Base-by-base conservation (phyloP, 2,797 vertebrate species). In the Cryptoprocta ferox region DNA sequence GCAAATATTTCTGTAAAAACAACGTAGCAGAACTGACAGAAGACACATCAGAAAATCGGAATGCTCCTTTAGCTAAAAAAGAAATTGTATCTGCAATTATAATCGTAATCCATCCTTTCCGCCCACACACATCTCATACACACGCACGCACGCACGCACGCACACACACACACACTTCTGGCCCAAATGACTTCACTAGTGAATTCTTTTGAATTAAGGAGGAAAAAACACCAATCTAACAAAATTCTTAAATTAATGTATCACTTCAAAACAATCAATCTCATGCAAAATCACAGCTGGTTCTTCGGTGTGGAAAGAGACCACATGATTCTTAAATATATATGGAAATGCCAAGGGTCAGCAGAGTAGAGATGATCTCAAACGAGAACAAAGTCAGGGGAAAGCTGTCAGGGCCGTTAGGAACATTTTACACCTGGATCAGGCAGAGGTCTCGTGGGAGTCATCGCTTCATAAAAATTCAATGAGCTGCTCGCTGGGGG, bases 1-100 rank as follows among this genome's bases (percentile, higher is more conserved):
- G 18, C 42, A 28, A 89, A 37, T 30, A 91, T 50, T 59, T 84
- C 59, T 91, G 89, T 71, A 66, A 81, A 95, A 95, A 83, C 15
- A 53, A 35, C 35, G 48, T 76, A 81, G 32, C 8, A 78, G 93
- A 84, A 85, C 21, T 26, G 13, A 73, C 28, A 50, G 2, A 30
- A 42, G 32, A 39, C 18, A 83, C 42, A 59, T 37, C 45, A 81
- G 28, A 91, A 95, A 89, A 91, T 35, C 8, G 2, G 7, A 95
- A 66, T 50, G 39, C 2, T 59, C 6, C 90, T 87, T 14, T 63
- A 59, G 50, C 45, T 50, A 88, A 85, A 81, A 63, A 89, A 76
- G 12, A 81, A 35, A 82, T 26, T 59, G 14, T 68, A 37, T 53
- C n/a, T 82, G 18, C 37, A 76, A 26, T 70, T 80, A 81, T 32